Percentiles rank a stretch among this genome's conserved stretches.
Evolutionary conservation across 2,888 invertebrate species (phyloP).

Genomic region (Hirtodrosophila cameraria): DNA sequence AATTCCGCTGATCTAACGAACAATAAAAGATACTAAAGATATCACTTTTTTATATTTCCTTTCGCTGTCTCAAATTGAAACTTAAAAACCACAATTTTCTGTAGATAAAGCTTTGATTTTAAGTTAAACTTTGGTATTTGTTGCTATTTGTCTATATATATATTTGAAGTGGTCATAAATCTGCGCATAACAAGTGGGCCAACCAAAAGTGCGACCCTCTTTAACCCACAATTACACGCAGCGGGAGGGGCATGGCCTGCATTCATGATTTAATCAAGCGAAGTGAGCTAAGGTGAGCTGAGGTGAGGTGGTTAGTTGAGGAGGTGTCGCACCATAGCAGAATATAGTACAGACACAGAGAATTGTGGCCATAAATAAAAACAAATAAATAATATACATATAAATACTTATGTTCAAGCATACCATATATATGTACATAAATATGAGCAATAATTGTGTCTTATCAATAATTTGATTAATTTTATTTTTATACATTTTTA

Average conservation of each 20-base stretch:
- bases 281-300: too few species aligned
- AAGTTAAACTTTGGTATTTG: background rate
- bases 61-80: too few species aligned
- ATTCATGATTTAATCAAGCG: conserved; percentile 14
- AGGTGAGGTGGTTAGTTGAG: too few species aligned
- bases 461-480: conserved; percentile 33
- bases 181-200: conserved; percentile 12
- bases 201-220: background rate
- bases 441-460: conserved; percentile 8
- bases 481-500: background rate
- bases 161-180: conserved; percentile 25
- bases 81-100: too few species aligned
- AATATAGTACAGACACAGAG: background rate
- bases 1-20: too few species aligned
- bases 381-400: background rate
- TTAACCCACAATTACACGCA: background rate
- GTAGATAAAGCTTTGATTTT: too few species aligned
- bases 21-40: too few species aligned
- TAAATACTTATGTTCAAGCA: background rate
- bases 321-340: conserved; percentile 9
- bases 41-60: background rate
- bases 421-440: background rate
- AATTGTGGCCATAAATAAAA: background rate
- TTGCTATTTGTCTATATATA: too few species aligned
- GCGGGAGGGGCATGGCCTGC: background rate